Evolutionary conservation across 2,113 vertebrate species (phyloP).

Genomic region (Crotalus horridus): DNA sequence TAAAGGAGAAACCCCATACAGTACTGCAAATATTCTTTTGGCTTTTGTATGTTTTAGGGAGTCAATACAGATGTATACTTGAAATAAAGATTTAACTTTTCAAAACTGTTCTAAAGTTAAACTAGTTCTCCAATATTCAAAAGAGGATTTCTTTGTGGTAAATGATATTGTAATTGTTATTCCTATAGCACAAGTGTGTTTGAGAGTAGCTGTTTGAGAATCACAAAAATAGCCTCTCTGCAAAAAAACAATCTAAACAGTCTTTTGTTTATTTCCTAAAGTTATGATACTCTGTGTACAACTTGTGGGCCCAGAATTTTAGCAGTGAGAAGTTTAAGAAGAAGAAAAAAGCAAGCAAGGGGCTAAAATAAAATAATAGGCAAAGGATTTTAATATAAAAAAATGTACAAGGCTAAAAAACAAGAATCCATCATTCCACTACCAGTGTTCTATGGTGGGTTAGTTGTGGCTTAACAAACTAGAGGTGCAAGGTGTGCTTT

Average conservation of each 20-base stretch:
- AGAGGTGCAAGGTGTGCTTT: neutral
- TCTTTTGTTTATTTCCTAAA: constrained; percentile 8
- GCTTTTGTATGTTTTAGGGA: neutral
- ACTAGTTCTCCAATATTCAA: neutral
- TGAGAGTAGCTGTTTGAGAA: neutral
- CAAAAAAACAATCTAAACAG: neutral
- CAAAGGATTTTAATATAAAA: neutral
- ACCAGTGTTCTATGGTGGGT: no score
- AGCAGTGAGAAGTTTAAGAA: neutral
- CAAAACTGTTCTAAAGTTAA: neutral
- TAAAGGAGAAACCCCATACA: neutral
- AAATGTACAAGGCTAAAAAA: neutral
- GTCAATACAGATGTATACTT: neutral
- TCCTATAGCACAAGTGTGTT: constrained; percentile 7
- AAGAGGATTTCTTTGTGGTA: neutral
- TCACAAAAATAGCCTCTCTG: constrained; percentile 5
- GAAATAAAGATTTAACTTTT: neutral
- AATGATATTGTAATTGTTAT: constrained; percentile 2
- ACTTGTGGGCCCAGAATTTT: neutral
- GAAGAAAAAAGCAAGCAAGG: neutral
- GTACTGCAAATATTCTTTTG: neutral
- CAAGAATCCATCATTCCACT: neutral
- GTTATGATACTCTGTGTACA: neutral
- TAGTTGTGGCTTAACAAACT: neutral
- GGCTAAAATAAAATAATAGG: neutral